Evolutionary conservation across 2,113 vertebrate genomes (phyloP), one percentile per base, ranked within the genome.

Genomic region (Melospiza melodia): DNA sequence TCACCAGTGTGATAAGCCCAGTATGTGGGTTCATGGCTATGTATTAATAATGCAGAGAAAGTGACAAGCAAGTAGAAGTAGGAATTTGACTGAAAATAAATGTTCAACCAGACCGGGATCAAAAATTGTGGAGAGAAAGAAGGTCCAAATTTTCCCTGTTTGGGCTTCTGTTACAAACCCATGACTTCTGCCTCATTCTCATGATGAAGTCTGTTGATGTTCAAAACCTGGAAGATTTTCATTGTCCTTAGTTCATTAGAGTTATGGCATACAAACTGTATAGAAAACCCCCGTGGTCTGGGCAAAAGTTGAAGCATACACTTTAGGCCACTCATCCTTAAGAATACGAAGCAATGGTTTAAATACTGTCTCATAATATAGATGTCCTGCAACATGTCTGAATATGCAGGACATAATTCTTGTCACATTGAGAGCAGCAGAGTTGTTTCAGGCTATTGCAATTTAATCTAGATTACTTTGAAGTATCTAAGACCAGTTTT

Each of bases 391-490:
- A 87, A 92, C 62, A 66, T 62, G 80, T 78, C 84, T 92, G 75
- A 95, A 89, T 84, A 90, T 43, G 83, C 73, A 94, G 49, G 35
- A 82, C 17, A 27, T 94, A 90, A 90, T 92, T 95, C 82, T 46
- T 87, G 57, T 93, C 61, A 84, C 49, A 28, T 4, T 78, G 79
- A 75, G 51, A 89, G 58, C 41, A 67, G 23, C 11, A 11, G 61
- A 93, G 25, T 90, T 93, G 57, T 96, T 96, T 95, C 83, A 92
- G 88, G 79, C 85, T 90, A 79, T 33, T 75, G 13, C 9, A 83
- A 78, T 92, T 94, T 78, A 84, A 81, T 59, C 33, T 44, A 83
- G 12, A 65, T 63, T 86, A 81, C 86, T 96, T 95, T 81, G 76
- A 94, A 90, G 68, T 74, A 7, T 75, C 33, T 75, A 39, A 66